Evolutionary conservation across 2,888 invertebrate genomes (phyloP).

Genomic region (Pheosia gnoma): DNA sequence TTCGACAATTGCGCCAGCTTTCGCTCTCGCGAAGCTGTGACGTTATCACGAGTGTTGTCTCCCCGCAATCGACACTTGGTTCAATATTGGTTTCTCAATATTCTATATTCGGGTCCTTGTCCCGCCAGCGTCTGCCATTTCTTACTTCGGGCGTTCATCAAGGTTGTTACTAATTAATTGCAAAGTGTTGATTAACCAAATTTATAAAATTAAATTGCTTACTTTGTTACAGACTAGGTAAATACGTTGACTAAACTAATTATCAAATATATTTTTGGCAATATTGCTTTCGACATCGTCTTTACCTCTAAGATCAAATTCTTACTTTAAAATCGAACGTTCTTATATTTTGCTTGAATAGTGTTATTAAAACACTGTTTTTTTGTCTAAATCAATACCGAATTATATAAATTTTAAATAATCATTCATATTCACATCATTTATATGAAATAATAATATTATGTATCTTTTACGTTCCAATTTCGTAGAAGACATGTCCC

Average conservation of each 20-base stretch:
- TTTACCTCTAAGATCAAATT: not conserved
- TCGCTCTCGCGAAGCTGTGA: not conserved
- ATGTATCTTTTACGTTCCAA: not conserved
- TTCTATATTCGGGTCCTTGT: not conserved
- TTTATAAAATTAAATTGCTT: slow-evolving; percentile 1
- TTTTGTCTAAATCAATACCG: no score
- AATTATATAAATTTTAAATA: no score
- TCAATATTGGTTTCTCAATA: not conserved
- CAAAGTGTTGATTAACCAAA: not conserved
- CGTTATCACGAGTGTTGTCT: not conserved
- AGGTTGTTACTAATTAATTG: not conserved
- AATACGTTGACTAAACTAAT: not conserved
- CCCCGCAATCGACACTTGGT: not conserved
- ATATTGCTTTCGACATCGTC: not conserved
- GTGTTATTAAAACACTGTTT: no score
- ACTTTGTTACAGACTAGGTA: not conserved
- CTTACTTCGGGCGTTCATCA: not conserved
- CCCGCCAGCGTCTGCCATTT: not conserved
- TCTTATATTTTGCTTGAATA: not conserved
- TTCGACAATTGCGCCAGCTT: not conserved
- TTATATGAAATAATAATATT: no score
- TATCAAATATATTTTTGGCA: not conserved
- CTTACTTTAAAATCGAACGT: not conserved
- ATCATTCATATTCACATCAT: no score
- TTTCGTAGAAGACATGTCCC: not conserved